Evolutionary conservation across 2,888 invertebrate species (phyloP).

Genomic region (Leuctra nigra): DNA sequence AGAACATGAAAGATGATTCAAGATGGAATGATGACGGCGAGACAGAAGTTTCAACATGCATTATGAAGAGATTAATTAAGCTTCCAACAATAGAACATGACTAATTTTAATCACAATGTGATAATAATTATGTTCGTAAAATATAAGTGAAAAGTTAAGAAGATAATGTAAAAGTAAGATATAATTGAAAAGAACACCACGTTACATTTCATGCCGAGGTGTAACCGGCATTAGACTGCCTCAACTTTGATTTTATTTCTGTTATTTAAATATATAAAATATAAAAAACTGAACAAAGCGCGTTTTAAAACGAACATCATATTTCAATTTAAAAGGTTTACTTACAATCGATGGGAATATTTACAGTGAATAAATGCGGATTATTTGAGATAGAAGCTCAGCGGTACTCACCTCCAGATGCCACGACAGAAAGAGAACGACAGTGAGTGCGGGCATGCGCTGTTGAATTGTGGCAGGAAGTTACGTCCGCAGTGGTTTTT

Average conservation of each 20-base stretch:
- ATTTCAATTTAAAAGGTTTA: neutral
- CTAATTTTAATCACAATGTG: too few relatives aligned
- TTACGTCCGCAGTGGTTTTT: conserved; percentile 18
- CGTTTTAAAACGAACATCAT: neutral
- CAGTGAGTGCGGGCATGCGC: conserved; percentile 33
- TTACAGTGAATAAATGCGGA: conserved; percentile 18
- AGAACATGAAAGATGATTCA: too few relatives aligned
- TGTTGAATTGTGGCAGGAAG: conserved; percentile 6
- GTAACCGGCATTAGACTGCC: neutral
- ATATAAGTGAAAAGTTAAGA: too few relatives aligned
- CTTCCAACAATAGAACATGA: too few relatives aligned
- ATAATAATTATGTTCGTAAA: too few relatives aligned
- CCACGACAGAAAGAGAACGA: conserved; percentile 38
- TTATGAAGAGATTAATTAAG: too few relatives aligned
- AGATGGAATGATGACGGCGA: too few relatives aligned
- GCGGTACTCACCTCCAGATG: conserved; percentile 36
- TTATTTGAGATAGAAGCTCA: conserved; percentile 8
- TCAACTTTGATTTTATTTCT: neutral
- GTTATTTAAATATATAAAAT: neutral
- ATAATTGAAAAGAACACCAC: too few relatives aligned
- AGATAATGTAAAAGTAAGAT: too few relatives aligned
- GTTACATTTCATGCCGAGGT: too few relatives aligned
- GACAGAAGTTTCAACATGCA: too few relatives aligned
- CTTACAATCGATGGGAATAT: conserved; percentile 19
- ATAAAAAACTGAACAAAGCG: neutral